Base-by-base conservation (phyloP, 1,140 invertebrate genomes). In the Caenorhabditis latens region DNA sequence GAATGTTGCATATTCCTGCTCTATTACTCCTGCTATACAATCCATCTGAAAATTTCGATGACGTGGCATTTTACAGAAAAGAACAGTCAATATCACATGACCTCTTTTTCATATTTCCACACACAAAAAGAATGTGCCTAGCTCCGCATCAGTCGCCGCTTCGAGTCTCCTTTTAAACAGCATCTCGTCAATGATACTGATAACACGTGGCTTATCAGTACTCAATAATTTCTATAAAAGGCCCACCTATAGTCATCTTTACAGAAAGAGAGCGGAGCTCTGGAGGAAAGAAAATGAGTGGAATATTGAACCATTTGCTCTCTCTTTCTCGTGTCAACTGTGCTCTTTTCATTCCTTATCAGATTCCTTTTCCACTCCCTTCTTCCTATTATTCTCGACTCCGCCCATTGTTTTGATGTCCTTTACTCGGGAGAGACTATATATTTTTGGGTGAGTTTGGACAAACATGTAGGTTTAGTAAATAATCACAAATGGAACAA, bases 171-270 rank as follows among this genome's bases (percentile, higher is more conserved):
- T 71, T 71, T 43, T 71, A 71, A 71, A 71, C 65, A 24, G 40
- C n/a, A 19, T 43, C 65, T 43, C 65, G 13, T 13, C 9, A 43
- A 21, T 46, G 21, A 46, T 43, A 43, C 65, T 71, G 65, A 71
- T 71, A 71, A 71, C 65, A 71, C 65, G 65, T 71, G 65, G 19
- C 65, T 71, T 71, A 71, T 71, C 65, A 71, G 65, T 71, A 32
- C 65, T 4, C 65, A n/a, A 19, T 5, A 46, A 43, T 43, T 24
- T 14, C 8, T 71, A 71, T 71, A 71, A 71, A 71, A 71, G 42
- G 40, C 65, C 65, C 21, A n/a, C 65, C 21, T 21, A 24, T 7
- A 32, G 65, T 71, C 65, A 71, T 71, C 65, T 43, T 46, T 43
- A 11, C 21, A 9, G 11, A n/a, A 43, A 46, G 65, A 21, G 42